Evolutionary conservation across 2,113 vertebrate species (phyloP).

Genomic region (Opisthocomus hoazin): DNA sequence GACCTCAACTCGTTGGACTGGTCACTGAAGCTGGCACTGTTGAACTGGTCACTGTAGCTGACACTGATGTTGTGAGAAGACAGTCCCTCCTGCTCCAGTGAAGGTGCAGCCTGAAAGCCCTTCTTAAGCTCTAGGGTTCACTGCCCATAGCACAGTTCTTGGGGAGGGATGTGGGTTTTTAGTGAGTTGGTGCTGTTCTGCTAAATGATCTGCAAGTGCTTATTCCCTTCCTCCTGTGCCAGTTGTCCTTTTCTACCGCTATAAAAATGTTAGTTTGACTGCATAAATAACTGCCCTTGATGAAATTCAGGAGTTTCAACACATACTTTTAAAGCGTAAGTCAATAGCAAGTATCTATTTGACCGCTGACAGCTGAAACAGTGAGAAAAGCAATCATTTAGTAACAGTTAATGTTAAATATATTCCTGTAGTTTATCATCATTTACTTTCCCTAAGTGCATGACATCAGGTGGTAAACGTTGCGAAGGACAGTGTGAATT

Average conservation of each 20-base stretch:
- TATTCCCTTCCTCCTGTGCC: neutral
- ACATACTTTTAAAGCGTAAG: neutral
- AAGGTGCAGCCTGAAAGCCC: neutral
- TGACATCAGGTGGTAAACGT: neutral
- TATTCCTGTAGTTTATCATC: neutral
- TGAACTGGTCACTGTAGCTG: neutral
- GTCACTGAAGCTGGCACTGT: neutral
- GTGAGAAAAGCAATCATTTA: conserved; percentile 9
- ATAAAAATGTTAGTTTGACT: neutral
- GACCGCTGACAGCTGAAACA: conserved; percentile 17
- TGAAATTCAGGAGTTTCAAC: conserved; percentile 20
- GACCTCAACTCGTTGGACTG: neutral
- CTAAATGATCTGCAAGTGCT: neutral
- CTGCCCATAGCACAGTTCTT: neutral
- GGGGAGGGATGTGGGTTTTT: fast-evolving
- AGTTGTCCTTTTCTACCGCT: neutral
- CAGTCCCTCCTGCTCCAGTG: neutral
- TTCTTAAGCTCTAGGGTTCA: neutral
- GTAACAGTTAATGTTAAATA: conserved; percentile 39
- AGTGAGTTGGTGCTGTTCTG: neutral
- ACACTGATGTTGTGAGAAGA: neutral
- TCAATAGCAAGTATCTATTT: conserved; percentile 14
- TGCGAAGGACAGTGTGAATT: neutral
- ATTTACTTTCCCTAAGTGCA: neutral
- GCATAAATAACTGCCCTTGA: neutral